Evolutionary conservation across 1,140 invertebrate genomes (phyloP).

Genomic region (Drosophila kepulauana): DNA sequence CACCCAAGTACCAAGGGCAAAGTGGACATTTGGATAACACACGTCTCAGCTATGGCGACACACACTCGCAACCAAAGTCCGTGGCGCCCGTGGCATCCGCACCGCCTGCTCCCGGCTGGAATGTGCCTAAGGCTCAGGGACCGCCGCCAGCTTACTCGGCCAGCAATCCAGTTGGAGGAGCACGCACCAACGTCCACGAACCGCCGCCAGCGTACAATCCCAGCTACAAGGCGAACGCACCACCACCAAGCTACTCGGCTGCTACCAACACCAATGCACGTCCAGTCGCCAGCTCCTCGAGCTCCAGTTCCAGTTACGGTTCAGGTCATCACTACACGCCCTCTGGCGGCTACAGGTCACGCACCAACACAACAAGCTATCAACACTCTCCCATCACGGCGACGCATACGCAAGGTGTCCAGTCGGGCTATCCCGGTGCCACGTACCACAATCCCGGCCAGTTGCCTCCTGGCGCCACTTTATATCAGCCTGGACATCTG

Average conservation of each 20-base stretch:
- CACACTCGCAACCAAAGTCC: slow-evolving; percentile 20
- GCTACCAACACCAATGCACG: slow-evolving; percentile 35
- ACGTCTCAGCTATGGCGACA: slow-evolving; percentile 60
- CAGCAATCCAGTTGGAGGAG: slow-evolving; percentile 66
- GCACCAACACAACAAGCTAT: slow-evolving; percentile 63
- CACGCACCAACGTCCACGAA: slow-evolving; percentile 74
- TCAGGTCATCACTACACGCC: slow-evolving; percentile 40
- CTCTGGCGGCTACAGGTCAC: slow-evolving; percentile 48
- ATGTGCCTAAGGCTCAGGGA: slow-evolving; percentile 72
- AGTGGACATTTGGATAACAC: slow-evolving; percentile 55
- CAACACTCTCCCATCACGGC: slow-evolving; percentile 66
- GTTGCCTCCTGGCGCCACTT: slow-evolving; percentile 70
- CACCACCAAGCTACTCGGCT: slow-evolving; percentile 60
- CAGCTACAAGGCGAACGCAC: slow-evolving; percentile 52
- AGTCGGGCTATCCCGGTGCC: slow-evolving; percentile 76
- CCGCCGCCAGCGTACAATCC: slow-evolving; percentile 78
- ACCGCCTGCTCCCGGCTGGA: slow-evolving; percentile 68
- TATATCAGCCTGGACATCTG: slow-evolving; percentile 38
- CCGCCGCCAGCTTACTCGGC: slow-evolving; percentile 76
- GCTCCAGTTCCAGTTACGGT: slow-evolving; percentile 11
- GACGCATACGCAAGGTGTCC: slow-evolving; percentile 67
- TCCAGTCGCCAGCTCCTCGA: slow-evolving; percentile 21
- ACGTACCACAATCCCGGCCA: slow-evolving; percentile 60
- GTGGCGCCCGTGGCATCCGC: slow-evolving; percentile 25
- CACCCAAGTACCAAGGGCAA: neutral